Percentiles rank a stretch among this genome's conserved stretches.
Conservation (phyloP, 2,113 vertebrate genomes). For the Ptychochromis oligacanthus region DNA sequence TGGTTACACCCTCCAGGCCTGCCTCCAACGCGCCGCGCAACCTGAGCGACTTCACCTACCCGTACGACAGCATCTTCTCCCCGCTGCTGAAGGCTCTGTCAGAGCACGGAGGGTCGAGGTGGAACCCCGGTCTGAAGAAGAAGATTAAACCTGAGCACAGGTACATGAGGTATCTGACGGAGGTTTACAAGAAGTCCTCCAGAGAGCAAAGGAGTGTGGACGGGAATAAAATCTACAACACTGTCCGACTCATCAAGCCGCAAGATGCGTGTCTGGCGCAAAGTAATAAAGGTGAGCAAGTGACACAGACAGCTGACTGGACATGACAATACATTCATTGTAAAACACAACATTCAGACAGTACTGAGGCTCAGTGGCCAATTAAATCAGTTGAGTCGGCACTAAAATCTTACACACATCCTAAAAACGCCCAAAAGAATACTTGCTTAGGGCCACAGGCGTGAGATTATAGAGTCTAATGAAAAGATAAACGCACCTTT, state of each 20-base stretch:
- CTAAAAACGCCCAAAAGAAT: not conserved
- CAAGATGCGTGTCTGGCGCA: slow-evolving; percentile 77
- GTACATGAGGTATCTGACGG: slow-evolving; percentile 90
- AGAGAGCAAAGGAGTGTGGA: slow-evolving; percentile 84
- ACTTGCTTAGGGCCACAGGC: not conserved
- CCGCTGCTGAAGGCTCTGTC: slow-evolving; percentile 86
- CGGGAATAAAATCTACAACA: slow-evolving; percentile 85
- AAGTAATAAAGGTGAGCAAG: slow-evolving; percentile 64
- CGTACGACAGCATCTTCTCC: slow-evolving; percentile 78
- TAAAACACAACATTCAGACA: not conserved
- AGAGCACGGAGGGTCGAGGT: slow-evolving; percentile 66
- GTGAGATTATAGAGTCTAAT: not conserved
- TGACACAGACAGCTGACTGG: not conserved
- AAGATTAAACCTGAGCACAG: slow-evolving; percentile 80
- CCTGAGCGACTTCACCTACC: not conserved
- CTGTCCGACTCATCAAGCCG: slow-evolving; percentile 88
- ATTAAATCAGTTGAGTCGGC: not conserved
- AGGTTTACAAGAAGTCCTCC: slow-evolving; percentile 86
- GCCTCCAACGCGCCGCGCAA: slow-evolving; percentile 28
- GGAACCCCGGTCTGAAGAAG: slow-evolving; percentile 51
- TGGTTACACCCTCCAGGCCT: slow-evolving; percentile 3
- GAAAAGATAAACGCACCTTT: too few relatives aligned
- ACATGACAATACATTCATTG: not conserved
- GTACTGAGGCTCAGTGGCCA: not conserved
- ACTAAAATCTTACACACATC: not conserved